Evolutionary conservation across 1,140 invertebrate genomes (phyloP), one percentile per base, ranked within the genome.

Genomic region (Micrasema longulum): DNA sequence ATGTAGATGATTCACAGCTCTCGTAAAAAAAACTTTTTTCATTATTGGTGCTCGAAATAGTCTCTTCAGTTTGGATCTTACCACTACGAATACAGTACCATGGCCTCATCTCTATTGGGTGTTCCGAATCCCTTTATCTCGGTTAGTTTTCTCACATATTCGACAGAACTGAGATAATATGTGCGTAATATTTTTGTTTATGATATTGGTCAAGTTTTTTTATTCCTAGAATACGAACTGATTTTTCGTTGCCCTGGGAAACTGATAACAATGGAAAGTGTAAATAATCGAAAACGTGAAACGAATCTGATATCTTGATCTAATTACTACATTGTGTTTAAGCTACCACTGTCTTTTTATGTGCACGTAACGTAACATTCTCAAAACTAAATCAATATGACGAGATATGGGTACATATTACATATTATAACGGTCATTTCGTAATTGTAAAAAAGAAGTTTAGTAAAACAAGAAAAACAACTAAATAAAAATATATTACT

Each of bases 121-220:
- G 26, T 66, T 38, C 48, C 45, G 7, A 66, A 66, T 18, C 43
- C 43, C 31, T 62, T 69, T 69, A 12, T 64, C 43, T 64, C 48
- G 62, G 50, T 57, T 50, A 11, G 41, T 70, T 69, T 66, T 35
- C 47, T 64, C 36, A 52, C 65, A 66, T 66, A 64, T 64, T 47
- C 23, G 63, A 6, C 16, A 20, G 18, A 22, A 23, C 20, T 41
- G 10, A 41, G 35, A 38, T 60, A 60, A n/a, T n/a, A n/a, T n/a
- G n/a, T n/a, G n/a, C 26, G 26, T 7, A 31, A 31, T 31, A 31
- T 31, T 31, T 31, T 38, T 60, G 55, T 60, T 16, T 60, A 38
- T 20, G 55, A 60, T 60, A 60, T 60, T 60, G 55, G 45, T 36
- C 36, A 16, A 60, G 20, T 65, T 65, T 48, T 48, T 65, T 26